These are phyloP conservation scores for Alcedo quadribrachys DNA, from an alignment of 2,797 vertebrate species.

Conservation along the genomic window DNA sequence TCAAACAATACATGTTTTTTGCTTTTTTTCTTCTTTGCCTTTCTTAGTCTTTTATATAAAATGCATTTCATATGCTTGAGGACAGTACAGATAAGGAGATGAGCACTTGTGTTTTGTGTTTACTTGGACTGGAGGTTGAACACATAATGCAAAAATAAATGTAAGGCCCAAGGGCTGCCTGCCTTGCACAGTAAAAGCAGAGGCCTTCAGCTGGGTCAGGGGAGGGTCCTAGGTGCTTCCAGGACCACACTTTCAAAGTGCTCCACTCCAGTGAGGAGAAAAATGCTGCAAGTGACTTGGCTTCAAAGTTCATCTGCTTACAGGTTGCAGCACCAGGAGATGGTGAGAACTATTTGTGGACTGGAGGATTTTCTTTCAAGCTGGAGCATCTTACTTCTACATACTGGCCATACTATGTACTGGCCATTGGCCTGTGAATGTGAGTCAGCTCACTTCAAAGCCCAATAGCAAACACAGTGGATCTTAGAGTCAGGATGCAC, in stretches of 20 bases:
- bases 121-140: neutral
- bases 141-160: neutral
- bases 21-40: neutral
- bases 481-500: neutral
- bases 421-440: neutral
- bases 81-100: neutral
- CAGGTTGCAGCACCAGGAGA: neutral
- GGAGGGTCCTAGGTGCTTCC: neutral
- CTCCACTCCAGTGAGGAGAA: neutral
- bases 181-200: neutral
- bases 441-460: neutral
- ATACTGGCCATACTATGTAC: neutral
- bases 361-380: neutral
- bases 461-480: rapidly evolving
- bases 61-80: neutral
- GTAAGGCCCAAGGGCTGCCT: neutral
- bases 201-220: neutral
- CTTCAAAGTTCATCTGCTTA: neutral
- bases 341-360: neutral
- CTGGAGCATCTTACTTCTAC: neutral
- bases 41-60: neutral
- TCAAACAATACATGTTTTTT: neutral
- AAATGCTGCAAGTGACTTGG: neutral
- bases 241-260: neutral
- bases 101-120: neutral